Percentiles rank a stretch among this genome's conserved stretches.
Conservation (phyloP, 2,888 invertebrate species). For the Chromoteleia sp. region DNA sequence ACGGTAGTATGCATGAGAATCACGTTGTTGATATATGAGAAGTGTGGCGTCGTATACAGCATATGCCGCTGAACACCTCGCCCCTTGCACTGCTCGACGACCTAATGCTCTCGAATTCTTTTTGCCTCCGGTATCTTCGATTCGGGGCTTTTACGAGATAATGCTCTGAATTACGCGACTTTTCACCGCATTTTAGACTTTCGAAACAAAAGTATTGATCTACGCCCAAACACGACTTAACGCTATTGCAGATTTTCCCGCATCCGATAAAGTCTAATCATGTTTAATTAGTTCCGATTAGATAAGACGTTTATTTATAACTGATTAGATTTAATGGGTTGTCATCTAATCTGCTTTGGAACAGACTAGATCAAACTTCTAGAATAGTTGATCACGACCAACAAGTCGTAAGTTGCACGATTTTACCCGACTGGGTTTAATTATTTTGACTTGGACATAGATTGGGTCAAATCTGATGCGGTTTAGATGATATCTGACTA, state of each 20-base stretch:
- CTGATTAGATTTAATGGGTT: neutral
- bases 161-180: constrained; percentile 73
- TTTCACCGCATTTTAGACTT: constrained; percentile 73
- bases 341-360: neutral
- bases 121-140: constrained; percentile 62
- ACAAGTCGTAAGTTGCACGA: neutral
- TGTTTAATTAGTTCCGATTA: neutral
- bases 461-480: constrained; percentile 1
- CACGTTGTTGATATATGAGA: constrained; percentile 81
- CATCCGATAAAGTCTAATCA: constrained; percentile 1
- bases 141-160: constrained; percentile 72
- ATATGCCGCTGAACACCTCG: constrained; percentile 73
- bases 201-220: constrained; percentile 52
- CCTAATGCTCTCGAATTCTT: constrained; percentile 62
- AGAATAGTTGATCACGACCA: neutral
- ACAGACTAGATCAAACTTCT: too few relatives aligned
- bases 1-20: constrained; percentile 80
- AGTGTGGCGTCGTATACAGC: constrained; percentile 74
- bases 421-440: neutral
- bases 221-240: neutral
- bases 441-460: constrained; percentile 8
- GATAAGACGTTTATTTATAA: neutral
- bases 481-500: neutral
- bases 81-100: constrained; percentile 50
- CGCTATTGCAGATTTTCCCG: neutral